Evolutionary conservation across 1,140 invertebrate genomes (phyloP).

Genomic region (Oreohelix idahoensis): DNA sequence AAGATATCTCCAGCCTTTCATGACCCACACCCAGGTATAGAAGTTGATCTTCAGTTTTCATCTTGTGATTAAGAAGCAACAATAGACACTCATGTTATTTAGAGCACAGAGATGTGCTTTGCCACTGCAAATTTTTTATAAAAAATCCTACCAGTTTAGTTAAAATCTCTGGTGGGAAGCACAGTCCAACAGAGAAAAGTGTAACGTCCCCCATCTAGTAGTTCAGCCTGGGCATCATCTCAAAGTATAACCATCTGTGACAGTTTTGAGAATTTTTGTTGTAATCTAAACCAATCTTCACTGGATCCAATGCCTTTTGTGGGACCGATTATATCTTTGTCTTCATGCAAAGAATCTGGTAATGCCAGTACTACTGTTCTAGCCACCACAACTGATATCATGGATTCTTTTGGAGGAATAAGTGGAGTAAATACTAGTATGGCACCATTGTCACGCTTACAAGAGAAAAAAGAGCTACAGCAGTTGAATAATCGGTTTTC

Average conservation of each 20-base stretch:
- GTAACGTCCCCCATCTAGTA: too few species aligned
- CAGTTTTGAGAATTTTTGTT: neutral
- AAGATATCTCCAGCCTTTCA: too few species aligned
- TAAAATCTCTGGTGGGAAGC: neutral
- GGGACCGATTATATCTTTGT: neutral
- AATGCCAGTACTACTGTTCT: neutral
- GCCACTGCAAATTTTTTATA: neutral
- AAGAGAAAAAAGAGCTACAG: slow-evolving; percentile 61
- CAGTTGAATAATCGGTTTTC: slow-evolving; percentile 59
- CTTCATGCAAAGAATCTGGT: neutral
- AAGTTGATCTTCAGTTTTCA: too few species aligned
- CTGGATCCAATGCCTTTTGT: neutral
- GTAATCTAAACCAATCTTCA: neutral
- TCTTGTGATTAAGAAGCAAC: too few species aligned
- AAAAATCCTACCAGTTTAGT: neutral
- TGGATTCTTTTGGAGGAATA: neutral
- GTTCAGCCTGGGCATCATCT: too few species aligned
- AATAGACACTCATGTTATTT: too few species aligned
- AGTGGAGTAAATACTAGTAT: neutral
- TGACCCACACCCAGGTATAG: too few species aligned
- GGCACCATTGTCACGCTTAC: slow-evolving; percentile 41
- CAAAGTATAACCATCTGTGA: too few species aligned
- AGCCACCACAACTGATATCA: neutral
- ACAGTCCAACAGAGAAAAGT: too few species aligned
- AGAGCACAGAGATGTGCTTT: too few species aligned